Conservation (phyloP, 2,113 vertebrate species). For the Aythya baeri region DNA sequence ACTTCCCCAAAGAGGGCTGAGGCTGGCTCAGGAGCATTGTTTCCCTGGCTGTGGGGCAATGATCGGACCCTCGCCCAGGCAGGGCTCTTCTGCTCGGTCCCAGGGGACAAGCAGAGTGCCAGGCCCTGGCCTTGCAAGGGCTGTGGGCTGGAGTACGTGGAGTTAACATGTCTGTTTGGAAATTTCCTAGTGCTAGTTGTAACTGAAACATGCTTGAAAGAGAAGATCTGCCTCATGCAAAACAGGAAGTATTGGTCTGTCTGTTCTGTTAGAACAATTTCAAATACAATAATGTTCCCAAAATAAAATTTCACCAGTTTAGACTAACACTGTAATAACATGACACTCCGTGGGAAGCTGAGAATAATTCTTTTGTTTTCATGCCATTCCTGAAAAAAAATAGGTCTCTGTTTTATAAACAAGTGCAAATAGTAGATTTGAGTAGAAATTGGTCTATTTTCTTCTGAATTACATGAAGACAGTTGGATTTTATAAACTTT, state of each 20-base stretch:
- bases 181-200: background rate
- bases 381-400: background rate
- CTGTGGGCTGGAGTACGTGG: background rate
- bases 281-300: slow-evolving; percentile 31
- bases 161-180: slow-evolving; percentile 21
- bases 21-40: background rate
- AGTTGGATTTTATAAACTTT: slow-evolving; percentile 11
- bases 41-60: rapidly evolving
- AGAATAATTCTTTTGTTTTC: background rate
- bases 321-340: slow-evolving; percentile 23
- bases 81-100: rapidly evolving
- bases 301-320: slow-evolving; percentile 25
- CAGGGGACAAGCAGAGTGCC: background rate
- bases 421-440: background rate
- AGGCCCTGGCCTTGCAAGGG: rapidly evolving
- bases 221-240: background rate
- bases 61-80: background rate
- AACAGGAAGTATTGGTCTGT: background rate
- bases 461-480: background rate
- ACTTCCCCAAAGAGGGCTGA: too few relatives aligned
- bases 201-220: background rate
- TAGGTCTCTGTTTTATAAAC: background rate
- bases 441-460: background rate
- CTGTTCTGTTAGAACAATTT: slow-evolving; percentile 27
- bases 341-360: slow-evolving; percentile 28